Conservation (phyloP, 2,113 vertebrate species). For the Limnothrissa miodon region DNA sequence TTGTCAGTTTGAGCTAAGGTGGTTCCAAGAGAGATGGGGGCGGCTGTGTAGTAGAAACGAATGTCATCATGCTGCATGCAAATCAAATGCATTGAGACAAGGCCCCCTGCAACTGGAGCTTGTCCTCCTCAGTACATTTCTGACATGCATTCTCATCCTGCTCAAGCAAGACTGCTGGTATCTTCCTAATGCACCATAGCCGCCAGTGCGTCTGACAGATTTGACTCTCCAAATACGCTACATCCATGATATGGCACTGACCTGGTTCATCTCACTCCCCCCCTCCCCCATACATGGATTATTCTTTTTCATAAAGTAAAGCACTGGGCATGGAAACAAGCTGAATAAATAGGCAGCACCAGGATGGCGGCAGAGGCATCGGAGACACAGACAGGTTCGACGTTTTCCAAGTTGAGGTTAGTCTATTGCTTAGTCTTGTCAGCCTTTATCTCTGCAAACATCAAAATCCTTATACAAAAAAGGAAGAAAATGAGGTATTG, state of each 20-base stretch:
- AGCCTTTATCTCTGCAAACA: constrained; percentile 87
- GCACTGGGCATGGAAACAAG: background rate
- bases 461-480: constrained; percentile 87
- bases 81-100: background rate
- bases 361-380: background rate
- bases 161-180: background rate
- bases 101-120: background rate
- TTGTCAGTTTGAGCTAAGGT: background rate
- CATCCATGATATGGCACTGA: background rate
- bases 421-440: constrained; percentile 70
- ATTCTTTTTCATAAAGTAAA: background rate
- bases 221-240: background rate
- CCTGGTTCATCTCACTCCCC: background rate
- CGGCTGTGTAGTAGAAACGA: background rate
- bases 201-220: background rate
- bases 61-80: constrained; percentile 8
- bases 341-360: background rate
- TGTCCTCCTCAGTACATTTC: background rate
- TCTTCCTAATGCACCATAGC: background rate
- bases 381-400: constrained; percentile 67
- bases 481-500: constrained; percentile 90
- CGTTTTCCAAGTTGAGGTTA: constrained; percentile 69
- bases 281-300: background rate
- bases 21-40: background rate
- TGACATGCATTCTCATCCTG: background rate